Percentiles rank a stretch among this genome's conserved stretches.
Conservation (phyloP, 1,140 invertebrate species). For the Homalodisca vitripennis region DNA sequence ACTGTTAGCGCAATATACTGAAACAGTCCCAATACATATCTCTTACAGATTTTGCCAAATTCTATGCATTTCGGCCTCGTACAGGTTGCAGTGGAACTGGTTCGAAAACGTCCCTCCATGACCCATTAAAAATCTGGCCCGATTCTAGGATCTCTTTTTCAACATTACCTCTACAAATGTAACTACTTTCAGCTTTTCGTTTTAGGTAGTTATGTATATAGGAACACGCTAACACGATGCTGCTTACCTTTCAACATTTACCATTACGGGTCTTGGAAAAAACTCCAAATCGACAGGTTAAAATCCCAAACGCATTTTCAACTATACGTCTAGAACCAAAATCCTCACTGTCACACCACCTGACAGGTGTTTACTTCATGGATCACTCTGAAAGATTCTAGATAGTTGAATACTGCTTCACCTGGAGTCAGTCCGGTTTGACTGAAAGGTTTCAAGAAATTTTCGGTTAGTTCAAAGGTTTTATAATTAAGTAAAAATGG, state of each 20-base stretch:
- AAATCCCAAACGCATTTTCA: too few relatives aligned
- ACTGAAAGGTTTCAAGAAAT: slow-evolving; percentile 48
- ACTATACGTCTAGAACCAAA: too few relatives aligned
- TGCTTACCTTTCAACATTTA: slow-evolving; percentile 37
- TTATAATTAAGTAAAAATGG: too few relatives aligned
- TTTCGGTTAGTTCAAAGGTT: slow-evolving; percentile 46
- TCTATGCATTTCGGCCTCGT: slow-evolving; percentile 1
- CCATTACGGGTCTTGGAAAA: slow-evolving; percentile 45
- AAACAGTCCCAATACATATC: background rate
- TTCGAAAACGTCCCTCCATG: slow-evolving; percentile 6
- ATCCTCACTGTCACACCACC: too few relatives aligned
- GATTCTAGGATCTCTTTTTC: slow-evolving; percentile 1
- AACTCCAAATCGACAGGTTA: slow-evolving; percentile 49
- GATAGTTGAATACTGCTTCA: slow-evolving; percentile 47
- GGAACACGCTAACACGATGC: slow-evolving; percentile 30
- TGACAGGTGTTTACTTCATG: slow-evolving; percentile 50
- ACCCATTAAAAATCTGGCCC: slow-evolving; percentile 12
- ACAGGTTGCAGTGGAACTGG: background rate
- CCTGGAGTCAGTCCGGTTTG: slow-evolving; percentile 32
- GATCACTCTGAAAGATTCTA: slow-evolving; percentile 39
- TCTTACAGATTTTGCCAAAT: slow-evolving; percentile 7
- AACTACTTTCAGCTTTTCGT: too few relatives aligned
- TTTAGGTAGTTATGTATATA: slow-evolving; percentile 39
- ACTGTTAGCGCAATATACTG: too few relatives aligned
- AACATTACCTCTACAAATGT: slow-evolving; percentile 11